Evolutionary conservation across 1,140 invertebrate species (phyloP), one percentile per base, ranked within the genome.

Genomic region (Melanaphis sacchari): DNA sequence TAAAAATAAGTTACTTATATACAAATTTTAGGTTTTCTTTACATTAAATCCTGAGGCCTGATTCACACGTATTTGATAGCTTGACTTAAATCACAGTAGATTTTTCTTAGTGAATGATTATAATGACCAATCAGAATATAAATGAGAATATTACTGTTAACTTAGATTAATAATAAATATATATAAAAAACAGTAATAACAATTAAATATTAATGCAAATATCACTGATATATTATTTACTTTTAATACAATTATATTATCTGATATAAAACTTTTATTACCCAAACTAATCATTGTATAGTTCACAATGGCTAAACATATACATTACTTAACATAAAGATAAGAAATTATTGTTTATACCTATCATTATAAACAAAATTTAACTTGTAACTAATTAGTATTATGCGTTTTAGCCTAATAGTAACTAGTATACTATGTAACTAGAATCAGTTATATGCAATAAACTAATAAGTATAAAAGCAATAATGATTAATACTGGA

Each of bases 361-460:
- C 21, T 18, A 15, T n/a, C 59, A 76, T n/a, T n/a, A 18, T 18
- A 76, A 6, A 76, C 15, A 76, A 76, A n/a, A 76, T 76, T 76
- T 76, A 76, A 76, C 59, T 76, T 76, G 59, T 76, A n/a, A n/a
- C 59, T 76, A n/a, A 76, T n/a, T n/a, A 76, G 31, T n/a, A 76
- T 21, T 5, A 76, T 76, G 59, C 36, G 6, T 5, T 76, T n/a
- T n/a, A 76, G 31, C 18, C 5, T 76, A 76, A 18, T 76, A 36
- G 31, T n/a, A 15, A 59, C 26, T 59, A 59, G 0, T 31, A 31
- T 59, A 26, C 8, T 54, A 54, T 54, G 21, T n/a, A 6, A 54
- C 52, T 22, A 52, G 22, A 21, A 22, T 21, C 21, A 52, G 7
- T 54, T 8, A 54, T 54, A 54, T 54, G 54, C 54, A n/a, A n/a